Evolutionary conservation across 1,140 invertebrate species (phyloP), one percentile per base, ranked within the genome.

Genomic region (Procambarus virginalis): DNA sequence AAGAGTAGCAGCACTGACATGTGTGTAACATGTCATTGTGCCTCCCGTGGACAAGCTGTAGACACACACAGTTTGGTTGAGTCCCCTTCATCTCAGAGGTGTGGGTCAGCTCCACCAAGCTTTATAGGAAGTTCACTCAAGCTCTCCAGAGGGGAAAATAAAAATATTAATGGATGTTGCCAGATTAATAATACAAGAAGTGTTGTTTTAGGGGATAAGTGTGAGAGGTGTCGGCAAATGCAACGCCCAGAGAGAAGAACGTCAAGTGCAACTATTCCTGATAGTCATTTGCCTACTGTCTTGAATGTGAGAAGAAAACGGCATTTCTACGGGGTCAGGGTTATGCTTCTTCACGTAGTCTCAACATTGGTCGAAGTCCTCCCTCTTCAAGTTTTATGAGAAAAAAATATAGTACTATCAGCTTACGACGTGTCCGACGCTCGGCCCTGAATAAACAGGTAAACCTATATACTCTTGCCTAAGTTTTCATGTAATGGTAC

Each of bases 51-150:
- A 8, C 68, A 73, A 6, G 68, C 10, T 73, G 68, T 22, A 73
- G 68, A 51, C 20, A 34, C 64, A 22, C 55, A 73, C n/a, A 88
- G 79, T 70, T 70, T 88, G 5, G 78, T 60, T 22, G 86, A 88
- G 34, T 88, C 86, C 20, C 86, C 79, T 2, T 49, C 79, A 48
- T 73, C 86, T 2, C 86, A 85, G 73, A n/a, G 86, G 45, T 81
- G 86, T 81, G 86, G 86, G 8, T 88, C 86, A 34, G 86, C 86
- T 1, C 86, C 86, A 10, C 78, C 86, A 55, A 64, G 46, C 86
- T 81, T 73, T 51, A 80, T 55, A 14, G 20, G n/a, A 20, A 45
- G 76, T n/a, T 51, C 64, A 22, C 77, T 46, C 20, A 81, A 81
- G 48, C 51, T 68, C 22, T 81, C 34, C 5, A 48, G 48, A 55